Base-by-base conservation (phyloP, 2,888 invertebrate genomes). In the Drosophila pseudotalamancana region DNA sequence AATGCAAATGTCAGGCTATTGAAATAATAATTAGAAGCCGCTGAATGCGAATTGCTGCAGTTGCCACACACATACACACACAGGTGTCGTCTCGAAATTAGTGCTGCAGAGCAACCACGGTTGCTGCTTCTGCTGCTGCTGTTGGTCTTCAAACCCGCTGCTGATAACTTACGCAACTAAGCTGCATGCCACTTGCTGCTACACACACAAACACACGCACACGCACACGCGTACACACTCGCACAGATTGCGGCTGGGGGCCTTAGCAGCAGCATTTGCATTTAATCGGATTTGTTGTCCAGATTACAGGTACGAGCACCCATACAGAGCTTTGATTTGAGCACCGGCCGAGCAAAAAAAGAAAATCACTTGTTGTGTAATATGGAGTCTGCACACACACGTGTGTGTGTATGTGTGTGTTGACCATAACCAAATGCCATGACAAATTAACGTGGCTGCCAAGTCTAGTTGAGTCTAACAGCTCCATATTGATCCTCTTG, bases 101-200 rank as follows among this genome's bases (percentile, higher is more conserved):
- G 74, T 68, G 62, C 65, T 81, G 81, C 84, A 86, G 35, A 67
- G 80, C 62, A 79, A 73, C 83, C 55, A 59, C 72, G 65, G 61
- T 23, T 37, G 42, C 56, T 74, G 46, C n/a, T 16, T 14, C 27
- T 42, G 16, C 14, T 42, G 6, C 8, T 12, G 29, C 6, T 32
- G 29, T 59, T 32, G 55, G 35, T 31, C 46, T 51, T 53, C 57
- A 35, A 50, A 63, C 12, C 45, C 59, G 56, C 25, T 67, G 67
- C 71, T 83, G 73, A 80, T 83, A 80, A 77, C 81, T 82, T 82
- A 82, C 81, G 87, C 74, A 82, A 82, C 84, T 87, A 87, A 82
- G 84, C 81, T 81, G 71, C 27, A 19, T 67, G 45, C 56, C 55
- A 42, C 42, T 62, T 14, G 39, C 12, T 48, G 56, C 18, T 27